Evolutionary conservation across 2,888 invertebrate genomes (phyloP).

Genomic region (Standfussiana lucernea): DNA sequence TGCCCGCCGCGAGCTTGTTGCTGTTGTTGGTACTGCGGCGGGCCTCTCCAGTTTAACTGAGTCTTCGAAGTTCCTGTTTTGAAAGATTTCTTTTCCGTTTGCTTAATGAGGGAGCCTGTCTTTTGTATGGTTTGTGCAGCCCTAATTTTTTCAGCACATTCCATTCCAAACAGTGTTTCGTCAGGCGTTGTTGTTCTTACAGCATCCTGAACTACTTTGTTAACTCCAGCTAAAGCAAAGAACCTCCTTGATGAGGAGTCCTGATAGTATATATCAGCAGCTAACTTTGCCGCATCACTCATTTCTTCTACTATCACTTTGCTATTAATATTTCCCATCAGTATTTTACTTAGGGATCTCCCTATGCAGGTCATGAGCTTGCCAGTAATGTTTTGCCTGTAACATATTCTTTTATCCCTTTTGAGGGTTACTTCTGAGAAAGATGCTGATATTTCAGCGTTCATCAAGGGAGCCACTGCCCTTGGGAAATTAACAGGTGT

Average conservation of each 20-base stretch:
- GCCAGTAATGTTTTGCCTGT: not conserved
- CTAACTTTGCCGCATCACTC: constrained; percentile 3
- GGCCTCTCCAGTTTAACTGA: constrained; percentile 14
- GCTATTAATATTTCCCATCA: not conserved
- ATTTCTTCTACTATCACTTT: not conserved
- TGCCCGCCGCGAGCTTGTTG: constrained; percentile 18
- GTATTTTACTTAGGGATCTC: not conserved
- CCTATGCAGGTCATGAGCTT: not conserved
- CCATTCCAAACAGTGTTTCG: constrained; percentile 4
- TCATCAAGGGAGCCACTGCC: constrained; percentile 6
- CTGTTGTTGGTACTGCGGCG: constrained; percentile 11
- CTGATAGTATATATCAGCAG: constrained; percentile 1
- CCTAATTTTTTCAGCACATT: constrained; percentile 12
- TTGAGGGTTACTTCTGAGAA: not conserved
- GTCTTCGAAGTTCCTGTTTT: not conserved
- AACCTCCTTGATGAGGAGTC: constrained; percentile 6
- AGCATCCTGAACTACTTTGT: not conserved
- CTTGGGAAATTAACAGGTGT: constrained; percentile 9
- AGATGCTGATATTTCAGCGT: not conserved
- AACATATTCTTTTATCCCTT: constrained; percentile 5
- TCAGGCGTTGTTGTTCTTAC: not conserved
- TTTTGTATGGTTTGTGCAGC: constrained; percentile 9
- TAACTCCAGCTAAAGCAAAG: not conserved
- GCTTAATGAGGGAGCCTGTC: not conserved
- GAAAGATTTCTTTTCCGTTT: not conserved